phyloP scores from a whole-genome alignment of 2,888 invertebrate genomes.

The Ochropacha duplaris region DNA sequence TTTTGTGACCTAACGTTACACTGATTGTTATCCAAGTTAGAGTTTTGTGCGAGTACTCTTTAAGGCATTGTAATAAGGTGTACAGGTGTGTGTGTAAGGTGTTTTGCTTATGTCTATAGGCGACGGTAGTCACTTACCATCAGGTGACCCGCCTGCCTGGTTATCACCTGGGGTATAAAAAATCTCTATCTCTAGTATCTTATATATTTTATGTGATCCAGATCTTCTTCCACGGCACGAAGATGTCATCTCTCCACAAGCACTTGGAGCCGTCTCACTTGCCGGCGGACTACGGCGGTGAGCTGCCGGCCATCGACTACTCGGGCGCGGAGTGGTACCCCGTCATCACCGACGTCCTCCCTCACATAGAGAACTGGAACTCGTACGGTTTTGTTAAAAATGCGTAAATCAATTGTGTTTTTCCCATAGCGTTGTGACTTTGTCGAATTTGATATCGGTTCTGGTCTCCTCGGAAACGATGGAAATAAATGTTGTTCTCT shows the following conservation, averaged over 20 bases:
- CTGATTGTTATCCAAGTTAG: no score
- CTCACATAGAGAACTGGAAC: slow-evolving; percentile 87
- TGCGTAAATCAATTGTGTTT: slow-evolving; percentile 39
- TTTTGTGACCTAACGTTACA: no score
- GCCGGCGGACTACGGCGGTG: slow-evolving; percentile 90
- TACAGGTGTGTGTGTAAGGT: no score
- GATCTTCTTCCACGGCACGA: slow-evolving; percentile 92
- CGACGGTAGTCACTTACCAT: no score
- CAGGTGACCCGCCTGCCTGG: no score
- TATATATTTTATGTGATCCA: slow-evolving; percentile 49
- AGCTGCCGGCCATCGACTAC: slow-evolving; percentile 89
- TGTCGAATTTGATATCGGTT: neutral
- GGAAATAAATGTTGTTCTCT: neutral
- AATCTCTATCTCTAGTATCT: no score
- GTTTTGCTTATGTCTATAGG: no score
- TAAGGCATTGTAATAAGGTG: no score
- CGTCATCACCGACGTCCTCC: slow-evolving; percentile 84
- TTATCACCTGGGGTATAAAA: no score
- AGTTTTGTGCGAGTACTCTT: neutral
- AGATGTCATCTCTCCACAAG: slow-evolving; percentile 90
- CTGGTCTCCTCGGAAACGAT: neutral
- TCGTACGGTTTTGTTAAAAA: slow-evolving; percentile 85
- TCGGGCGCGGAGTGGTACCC: slow-evolving; percentile 91
- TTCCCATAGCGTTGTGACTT: neutral
- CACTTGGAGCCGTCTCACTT: slow-evolving; percentile 86